phyloP scores from a whole-genome alignment of 2,797 vertebrate genomes.

The Sebastes taczanowskii region DNA sequence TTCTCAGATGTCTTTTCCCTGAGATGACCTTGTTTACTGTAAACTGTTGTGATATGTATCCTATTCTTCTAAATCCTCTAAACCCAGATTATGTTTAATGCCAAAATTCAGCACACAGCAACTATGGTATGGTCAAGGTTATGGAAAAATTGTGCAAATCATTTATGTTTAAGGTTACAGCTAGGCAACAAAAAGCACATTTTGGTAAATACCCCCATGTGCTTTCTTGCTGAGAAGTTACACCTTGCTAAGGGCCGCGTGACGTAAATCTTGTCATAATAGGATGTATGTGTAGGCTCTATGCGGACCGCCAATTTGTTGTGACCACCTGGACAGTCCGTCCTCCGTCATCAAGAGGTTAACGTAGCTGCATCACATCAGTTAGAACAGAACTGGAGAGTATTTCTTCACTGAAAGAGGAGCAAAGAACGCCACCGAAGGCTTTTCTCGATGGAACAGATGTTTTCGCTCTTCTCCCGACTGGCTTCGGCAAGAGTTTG shows the following conservation, averaged over 20 bases:
- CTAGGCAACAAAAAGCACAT: background rate
- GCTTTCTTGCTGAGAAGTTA: background rate
- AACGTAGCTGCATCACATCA: too few relatives aligned
- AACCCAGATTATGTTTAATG: background rate
- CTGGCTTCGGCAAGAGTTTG: too few relatives aligned
- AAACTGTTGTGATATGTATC: background rate
- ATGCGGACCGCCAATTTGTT: background rate
- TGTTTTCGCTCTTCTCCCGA: too few relatives aligned
- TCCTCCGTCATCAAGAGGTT: too few relatives aligned
- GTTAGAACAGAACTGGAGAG: too few relatives aligned
- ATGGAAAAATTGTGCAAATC: background rate
- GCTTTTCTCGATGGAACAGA: too few relatives aligned
- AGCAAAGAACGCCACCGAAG: too few relatives aligned
- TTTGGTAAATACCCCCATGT: background rate
- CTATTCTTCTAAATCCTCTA: background rate
- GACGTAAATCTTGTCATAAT: background rate
- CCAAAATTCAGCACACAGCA: background rate
- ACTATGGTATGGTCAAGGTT: background rate
- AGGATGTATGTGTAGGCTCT: background rate
- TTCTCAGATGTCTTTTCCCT: background rate
- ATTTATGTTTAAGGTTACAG: too few relatives aligned
- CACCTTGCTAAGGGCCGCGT: background rate
- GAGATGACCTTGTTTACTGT: background rate
- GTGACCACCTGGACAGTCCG: too few relatives aligned
- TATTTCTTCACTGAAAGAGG: too few relatives aligned